Evolutionary conservation across 53 echinoderm and acorn worm genomes (phyloP), one percentile per base, ranked within the genome.

Genomic region (Paracentrotus lividus): DNA sequence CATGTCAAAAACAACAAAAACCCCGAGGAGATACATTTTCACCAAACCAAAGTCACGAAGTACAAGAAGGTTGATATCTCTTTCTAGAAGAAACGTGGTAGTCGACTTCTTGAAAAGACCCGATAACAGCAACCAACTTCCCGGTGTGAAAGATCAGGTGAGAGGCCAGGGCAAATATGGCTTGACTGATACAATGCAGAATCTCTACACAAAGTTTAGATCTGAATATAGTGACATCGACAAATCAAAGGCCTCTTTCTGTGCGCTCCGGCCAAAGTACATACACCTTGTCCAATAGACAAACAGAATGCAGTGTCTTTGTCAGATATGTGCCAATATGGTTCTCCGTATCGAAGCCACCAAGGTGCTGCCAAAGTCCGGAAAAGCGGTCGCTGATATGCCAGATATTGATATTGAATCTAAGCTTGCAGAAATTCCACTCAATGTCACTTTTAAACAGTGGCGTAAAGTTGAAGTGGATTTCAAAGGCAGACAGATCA

Each of bases 321-420:
- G 92, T 76, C 92, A 91, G 32, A 72, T n/a, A 75, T 72, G 75
- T 91, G 72, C 72, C 8, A 91, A 91, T 69, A 91, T 91, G 92
- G 42, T 45, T n/a, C 76, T 91, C 32, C 7, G 31, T 36, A 91
- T 91, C 26, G 76, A 38, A 43, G 75, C 72, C 0, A 53, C 92
- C 26, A 91, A 91, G 49, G 44, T 75, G 44, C 18, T 91, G 27
- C 92, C 61, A 44, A 90, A 66, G 20, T 90, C 61, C 36, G 90
- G 90, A 24, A 90, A 68, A 90, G 67, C 43, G 2, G 64, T 64
- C 64, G n/a, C 64, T 1, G 64, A 3, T 64, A 64, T 64, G 64
- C 2, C 8, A 27, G 64, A 64, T 64, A n/a, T 29, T 3, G 64
- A 64, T 3, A 13, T 75, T 1, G 7, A 40, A 13, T 9, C 67